Evolutionary conservation across 30 jellyfish, hydroid and myxozoan genomes (phyloP).

Genomic region (Cassiopea andromeda): DNA sequence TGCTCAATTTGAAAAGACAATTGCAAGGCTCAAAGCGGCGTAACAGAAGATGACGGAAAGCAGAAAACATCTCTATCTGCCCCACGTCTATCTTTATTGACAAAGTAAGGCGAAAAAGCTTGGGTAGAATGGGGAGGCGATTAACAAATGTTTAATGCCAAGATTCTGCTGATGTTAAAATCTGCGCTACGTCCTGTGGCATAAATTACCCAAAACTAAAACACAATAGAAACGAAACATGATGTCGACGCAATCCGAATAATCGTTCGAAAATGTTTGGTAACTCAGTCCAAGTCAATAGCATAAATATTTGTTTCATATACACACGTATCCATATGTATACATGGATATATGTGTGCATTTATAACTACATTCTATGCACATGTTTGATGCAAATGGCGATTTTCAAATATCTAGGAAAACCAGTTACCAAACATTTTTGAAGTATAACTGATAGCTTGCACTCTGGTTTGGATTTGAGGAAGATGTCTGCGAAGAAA

Average conservation of each 20-base stretch:
- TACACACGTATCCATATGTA: too few species aligned
- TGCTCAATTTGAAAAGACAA: too few species aligned
- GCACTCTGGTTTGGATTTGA: background rate
- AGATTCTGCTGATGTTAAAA: background rate
- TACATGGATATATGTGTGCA: too few species aligned
- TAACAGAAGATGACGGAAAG: too few species aligned
- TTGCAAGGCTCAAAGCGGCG: too few species aligned
- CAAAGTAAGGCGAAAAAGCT: background rate
- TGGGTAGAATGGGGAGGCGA: background rate
- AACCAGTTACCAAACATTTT: background rate
- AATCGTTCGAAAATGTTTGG: background rate
- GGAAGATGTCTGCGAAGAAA: background rate
- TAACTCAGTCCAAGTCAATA: background rate
- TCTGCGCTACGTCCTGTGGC: constrained; percentile 34
- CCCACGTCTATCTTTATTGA: too few species aligned
- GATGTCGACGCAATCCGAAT: constrained; percentile 33
- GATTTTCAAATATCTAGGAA: background rate
- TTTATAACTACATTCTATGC: too few species aligned
- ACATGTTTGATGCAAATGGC: background rate
- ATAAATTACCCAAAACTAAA: constrained; percentile 22
- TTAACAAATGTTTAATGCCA: background rate
- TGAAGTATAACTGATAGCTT: background rate
- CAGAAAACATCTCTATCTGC: too few species aligned
- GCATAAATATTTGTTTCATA: too few species aligned
- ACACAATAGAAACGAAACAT: constrained; percentile 22